Percentiles rank a stretch among this genome's conserved stretches.
Evolutionary conservation across 2,113 vertebrate genomes (phyloP).

Genomic region (Vanacampus margaritifer): DNA sequence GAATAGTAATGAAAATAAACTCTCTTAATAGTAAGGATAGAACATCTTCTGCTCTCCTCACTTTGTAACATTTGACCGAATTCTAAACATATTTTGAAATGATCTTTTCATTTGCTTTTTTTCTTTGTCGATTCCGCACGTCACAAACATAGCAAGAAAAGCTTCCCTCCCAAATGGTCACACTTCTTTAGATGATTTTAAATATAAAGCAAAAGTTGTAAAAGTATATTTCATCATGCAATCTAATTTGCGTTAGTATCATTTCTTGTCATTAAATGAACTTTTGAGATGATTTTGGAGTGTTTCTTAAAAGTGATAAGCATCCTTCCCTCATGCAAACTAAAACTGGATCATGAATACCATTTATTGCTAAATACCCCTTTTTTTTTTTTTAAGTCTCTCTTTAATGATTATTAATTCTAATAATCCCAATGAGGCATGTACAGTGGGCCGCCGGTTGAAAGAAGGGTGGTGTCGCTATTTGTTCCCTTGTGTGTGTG

Average conservation of each 20-base stretch:
- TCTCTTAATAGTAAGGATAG: too few species aligned
- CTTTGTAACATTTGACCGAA: neutral
- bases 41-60: neutral
- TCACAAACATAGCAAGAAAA: neutral
- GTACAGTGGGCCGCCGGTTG: neutral
- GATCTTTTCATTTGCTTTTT: too few species aligned
- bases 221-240: neutral
- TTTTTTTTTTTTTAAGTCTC: neutral
- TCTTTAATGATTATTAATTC: neutral
- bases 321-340: neutral
- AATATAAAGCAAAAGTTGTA: neutral
- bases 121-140: too few species aligned
- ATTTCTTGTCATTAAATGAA: neutral
- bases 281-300: too few species aligned
- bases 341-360: neutral
- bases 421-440: neutral
- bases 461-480: slow-evolving; percentile 5
- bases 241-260: too few species aligned
- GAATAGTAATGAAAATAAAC: neutral
- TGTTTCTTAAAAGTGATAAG: neutral
- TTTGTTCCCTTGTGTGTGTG: slow-evolving; percentile 17
- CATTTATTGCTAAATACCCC: neutral
- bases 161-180: neutral
- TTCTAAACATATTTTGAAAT: neutral
- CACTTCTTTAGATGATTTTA: neutral